Percentiles rank a stretch among this genome's conserved stretches.
Conservation (phyloP, 2,113 vertebrate genomes). For the Diphyllodes magnificus region DNA sequence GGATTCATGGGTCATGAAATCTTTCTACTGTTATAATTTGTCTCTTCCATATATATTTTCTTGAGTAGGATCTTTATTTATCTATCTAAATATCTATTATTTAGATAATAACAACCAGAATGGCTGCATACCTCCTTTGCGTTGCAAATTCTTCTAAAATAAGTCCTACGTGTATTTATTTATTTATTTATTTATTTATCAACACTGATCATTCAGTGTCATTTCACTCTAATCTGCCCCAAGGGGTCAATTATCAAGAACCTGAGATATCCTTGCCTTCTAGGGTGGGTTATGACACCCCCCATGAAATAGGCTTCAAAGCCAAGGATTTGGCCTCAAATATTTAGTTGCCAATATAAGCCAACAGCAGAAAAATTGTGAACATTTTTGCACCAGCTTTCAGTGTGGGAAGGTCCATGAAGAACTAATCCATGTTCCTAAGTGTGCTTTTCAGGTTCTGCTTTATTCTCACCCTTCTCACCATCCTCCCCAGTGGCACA, state of each 20-base stretch:
- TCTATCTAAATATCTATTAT: not conserved
- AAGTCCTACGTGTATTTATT: too few species aligned
- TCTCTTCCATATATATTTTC: not conserved
- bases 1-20: not conserved
- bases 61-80: not conserved
- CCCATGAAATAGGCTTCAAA: not conserved
- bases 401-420: not conserved
- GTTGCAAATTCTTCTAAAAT: not conserved
- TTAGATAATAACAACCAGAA: not conserved
- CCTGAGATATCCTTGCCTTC: not conserved
- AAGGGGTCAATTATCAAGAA: not conserved
- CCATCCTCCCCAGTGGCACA: not conserved
- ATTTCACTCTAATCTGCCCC: not conserved
- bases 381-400: not conserved
- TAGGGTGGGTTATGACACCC: rapidly evolving
- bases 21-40: not conserved
- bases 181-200: not conserved
- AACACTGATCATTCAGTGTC: not conserved
- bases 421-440: not conserved
- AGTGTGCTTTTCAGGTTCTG: not conserved
- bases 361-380: not conserved
- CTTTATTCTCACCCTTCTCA: not conserved
- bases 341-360: not conserved
- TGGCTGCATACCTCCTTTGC: rapidly evolving
- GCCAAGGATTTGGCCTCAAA: not conserved